phyloP scores from a whole-genome alignment of 2,888 invertebrate genomes.

The Elysia crispata region DNA sequence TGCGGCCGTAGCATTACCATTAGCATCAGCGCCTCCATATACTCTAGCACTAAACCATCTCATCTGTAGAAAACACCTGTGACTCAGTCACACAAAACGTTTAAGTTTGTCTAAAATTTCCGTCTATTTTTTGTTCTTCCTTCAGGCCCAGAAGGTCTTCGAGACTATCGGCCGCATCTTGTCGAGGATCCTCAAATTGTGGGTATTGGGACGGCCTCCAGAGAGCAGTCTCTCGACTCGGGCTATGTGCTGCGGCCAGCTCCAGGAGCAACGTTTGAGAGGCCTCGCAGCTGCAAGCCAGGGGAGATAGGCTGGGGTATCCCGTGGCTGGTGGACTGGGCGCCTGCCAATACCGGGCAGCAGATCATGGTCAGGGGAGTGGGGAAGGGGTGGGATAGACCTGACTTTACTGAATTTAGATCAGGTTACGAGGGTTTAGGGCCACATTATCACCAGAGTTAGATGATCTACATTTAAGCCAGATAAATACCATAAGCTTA shows the following conservation, averaged over 20 bases:
- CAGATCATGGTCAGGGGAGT: constrained; percentile 63
- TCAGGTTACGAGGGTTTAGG: too few relatives aligned
- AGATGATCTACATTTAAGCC: too few relatives aligned
- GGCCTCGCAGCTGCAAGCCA: constrained; percentile 60
- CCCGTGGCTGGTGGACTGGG: constrained; percentile 58
- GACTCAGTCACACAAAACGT: too few relatives aligned
- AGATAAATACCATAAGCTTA: too few relatives aligned
- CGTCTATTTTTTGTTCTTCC: too few relatives aligned
- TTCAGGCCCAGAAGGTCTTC: constrained; percentile 69
- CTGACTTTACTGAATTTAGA: neutral
- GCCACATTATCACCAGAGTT: too few relatives aligned
- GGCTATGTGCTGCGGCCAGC: constrained; percentile 69
- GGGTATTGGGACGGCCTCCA: constrained; percentile 67
- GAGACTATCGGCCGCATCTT: constrained; percentile 65
- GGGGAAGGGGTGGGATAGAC: neutral
- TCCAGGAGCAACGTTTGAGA: constrained; percentile 59
- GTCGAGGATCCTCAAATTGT: constrained; percentile 64
- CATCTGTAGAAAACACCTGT: too few relatives aligned
- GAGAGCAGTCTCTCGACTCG: constrained; percentile 65
- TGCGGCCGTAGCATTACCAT: too few relatives aligned
- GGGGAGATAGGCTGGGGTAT: constrained; percentile 73
- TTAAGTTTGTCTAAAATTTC: too few relatives aligned
- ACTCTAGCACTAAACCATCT: too few relatives aligned
- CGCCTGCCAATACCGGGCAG: constrained; percentile 59
- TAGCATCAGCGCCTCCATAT: too few relatives aligned